These are phyloP conservation scores for Papilio gigon DNA, from an alignment of 2,888 invertebrate species.

Conservation along the genomic window DNA sequence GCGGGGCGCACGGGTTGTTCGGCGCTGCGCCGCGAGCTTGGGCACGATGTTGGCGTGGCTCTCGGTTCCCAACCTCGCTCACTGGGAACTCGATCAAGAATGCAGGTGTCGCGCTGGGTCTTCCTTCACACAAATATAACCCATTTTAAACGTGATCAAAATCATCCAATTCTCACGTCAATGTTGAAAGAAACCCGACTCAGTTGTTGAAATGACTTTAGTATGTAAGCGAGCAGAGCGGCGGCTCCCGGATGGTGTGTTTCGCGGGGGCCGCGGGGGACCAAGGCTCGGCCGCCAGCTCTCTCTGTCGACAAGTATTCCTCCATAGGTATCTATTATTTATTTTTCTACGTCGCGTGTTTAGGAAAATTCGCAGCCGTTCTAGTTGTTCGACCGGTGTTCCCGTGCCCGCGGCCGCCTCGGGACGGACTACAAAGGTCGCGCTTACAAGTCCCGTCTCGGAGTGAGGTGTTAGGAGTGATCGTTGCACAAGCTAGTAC, in stretches of 20 bases:
- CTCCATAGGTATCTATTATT: constrained; percentile 66
- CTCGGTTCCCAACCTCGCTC: too few relatives aligned
- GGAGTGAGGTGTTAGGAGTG: too few relatives aligned
- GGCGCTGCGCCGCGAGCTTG: constrained; percentile 32
- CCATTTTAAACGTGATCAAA: too few relatives aligned
- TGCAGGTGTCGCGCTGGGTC: not conserved
- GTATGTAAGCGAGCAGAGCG: constrained; percentile 54
- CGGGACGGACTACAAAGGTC: too few relatives aligned
- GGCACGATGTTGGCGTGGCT: constrained; percentile 26
- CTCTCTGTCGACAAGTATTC: constrained; percentile 58
- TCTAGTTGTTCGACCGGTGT: constrained; percentile 56
- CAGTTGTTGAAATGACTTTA: constrained; percentile 57
- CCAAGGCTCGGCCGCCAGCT: constrained; percentile 51
- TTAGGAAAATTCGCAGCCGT: constrained; percentile 73
- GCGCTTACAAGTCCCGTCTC: too few relatives aligned
- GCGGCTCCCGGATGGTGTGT: too few relatives aligned
- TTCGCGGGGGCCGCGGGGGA: too few relatives aligned
- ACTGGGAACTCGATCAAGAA: not conserved
- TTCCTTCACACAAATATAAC: too few relatives aligned
- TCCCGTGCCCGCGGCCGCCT: too few relatives aligned
- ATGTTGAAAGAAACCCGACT: constrained; percentile 69
- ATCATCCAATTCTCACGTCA: constrained; percentile 43
- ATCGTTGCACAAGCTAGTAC: too few relatives aligned
- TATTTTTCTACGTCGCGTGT: constrained; percentile 68
- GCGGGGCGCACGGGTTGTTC: constrained; percentile 58